Evolutionary conservation across 2,888 invertebrate genomes (phyloP), one percentile per base, ranked within the genome.

Genomic region (Xestia xanthographa): DNA sequence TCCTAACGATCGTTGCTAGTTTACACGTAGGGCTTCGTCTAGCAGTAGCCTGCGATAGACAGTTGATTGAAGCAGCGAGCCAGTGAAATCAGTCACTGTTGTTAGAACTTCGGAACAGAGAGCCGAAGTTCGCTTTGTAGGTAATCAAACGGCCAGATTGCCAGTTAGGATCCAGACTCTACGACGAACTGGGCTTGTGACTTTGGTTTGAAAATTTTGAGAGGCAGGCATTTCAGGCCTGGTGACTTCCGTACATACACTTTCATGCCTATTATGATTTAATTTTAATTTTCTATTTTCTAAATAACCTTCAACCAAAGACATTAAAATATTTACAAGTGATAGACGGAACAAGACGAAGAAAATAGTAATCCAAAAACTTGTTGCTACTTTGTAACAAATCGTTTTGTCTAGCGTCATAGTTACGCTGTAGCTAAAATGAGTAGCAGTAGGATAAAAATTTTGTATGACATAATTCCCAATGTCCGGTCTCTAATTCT

Each of bases 111-210:
- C 22, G 48, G 22, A 60, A 48, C 62, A 9, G 0, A 26, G 53
- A 45, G 45, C 22, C n/a, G 17, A 62, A 70, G 71, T 70, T 71
- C 22, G 34, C 79, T 77, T 77, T 77, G 38, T 50, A 50, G 43
- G 26, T 34, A 79, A 79, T 79, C 71, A 79, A 79, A 60, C 22
- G 14, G 26, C 5, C 5, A 62, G 34, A 70, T 53, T 43, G 60
- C 22, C 22, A 50, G 48, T 58, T 48, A 69, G 20, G 2, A 5
- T 14, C 12, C 58, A 8, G 26, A 11, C 38, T 56, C 26, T 38
- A n/a, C n/a, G 62, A 41, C 62, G 22, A 63, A 41, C 41, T 63
- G n/a, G n/a, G 8, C 62, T 38, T 12, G 34, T 11, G 38, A 12
- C 17, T 50, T 50, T n/a, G 22, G 22, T 50, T n/a, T 22, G 22